Evolutionary conservation across 2,113 vertebrate genomes (phyloP).

Genomic region (Mola mola): DNA sequence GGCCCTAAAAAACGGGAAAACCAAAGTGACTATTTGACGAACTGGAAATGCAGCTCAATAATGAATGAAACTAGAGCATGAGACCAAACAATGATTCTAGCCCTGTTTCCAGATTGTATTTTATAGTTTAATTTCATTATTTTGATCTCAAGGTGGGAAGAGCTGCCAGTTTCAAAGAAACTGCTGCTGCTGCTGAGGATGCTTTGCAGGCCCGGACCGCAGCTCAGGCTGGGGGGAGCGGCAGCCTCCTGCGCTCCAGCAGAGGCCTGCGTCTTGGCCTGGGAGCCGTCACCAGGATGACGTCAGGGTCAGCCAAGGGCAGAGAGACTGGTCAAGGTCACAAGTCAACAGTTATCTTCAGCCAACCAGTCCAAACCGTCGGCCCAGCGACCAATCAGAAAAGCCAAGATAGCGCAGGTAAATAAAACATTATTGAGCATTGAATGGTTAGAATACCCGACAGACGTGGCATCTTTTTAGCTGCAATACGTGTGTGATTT

Average conservation of each 20-base stretch:
- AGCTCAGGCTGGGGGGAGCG: constrained; percentile 62
- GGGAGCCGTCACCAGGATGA: constrained; percentile 89
- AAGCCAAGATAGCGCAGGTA: constrained; percentile 85
- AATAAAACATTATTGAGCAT: background rate
- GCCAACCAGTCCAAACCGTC: constrained; percentile 86
- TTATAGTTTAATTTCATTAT: background rate
- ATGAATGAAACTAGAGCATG: too few species aligned
- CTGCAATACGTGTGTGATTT: constrained; percentile 16
- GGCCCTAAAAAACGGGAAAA: too few species aligned
- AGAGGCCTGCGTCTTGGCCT: constrained; percentile 92
- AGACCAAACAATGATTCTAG: too few species aligned
- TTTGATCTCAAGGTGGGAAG: constrained; percentile 61
- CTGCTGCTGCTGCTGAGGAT: constrained; percentile 60
- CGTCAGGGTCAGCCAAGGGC: constrained; percentile 80
- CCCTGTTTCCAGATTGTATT: too few species aligned
- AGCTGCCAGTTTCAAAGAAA: constrained; percentile 57
- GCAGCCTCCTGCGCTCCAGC: constrained; percentile 87
- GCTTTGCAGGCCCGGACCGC: constrained; percentile 48
- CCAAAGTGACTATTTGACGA: too few species aligned
- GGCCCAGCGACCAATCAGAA: constrained; percentile 77
- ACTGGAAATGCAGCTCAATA: too few species aligned
- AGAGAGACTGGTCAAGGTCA: constrained; percentile 86
- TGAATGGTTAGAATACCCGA: background rate
- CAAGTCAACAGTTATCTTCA: constrained; percentile 83
- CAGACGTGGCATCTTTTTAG: constrained; percentile 11